Base-by-base conservation (phyloP, 2,113 vertebrate species). In the Oncorhynchus nerka region DNA sequence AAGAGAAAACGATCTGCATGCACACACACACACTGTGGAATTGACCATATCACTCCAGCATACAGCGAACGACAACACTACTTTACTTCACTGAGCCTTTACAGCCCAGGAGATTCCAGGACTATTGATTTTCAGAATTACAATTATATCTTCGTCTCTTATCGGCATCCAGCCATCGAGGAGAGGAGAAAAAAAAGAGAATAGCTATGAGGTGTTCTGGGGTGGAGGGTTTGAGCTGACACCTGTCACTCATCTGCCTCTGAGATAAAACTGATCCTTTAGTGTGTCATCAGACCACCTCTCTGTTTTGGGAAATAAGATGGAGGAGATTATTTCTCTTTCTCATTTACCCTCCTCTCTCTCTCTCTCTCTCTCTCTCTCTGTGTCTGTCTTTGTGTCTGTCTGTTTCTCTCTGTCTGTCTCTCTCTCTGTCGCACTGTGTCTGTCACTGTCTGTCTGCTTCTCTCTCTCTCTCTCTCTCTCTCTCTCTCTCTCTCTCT, bases 61-160 rank as follows among this genome's bases (percentile, higher is more conserved):
- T 79, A 82, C 71, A 26, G 76, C 78, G 74, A 83, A 87, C 82
- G 83, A 86, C 85, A 83, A 80, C 70, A 68, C 84, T 73, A 81
- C 77, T 86, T 91, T 84, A 85, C 81, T 81, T 55, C 76, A 71
- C 78, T 68, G 61, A 76, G 51, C 51, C 51, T 19, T 55, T 51
- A 15, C 49, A 73, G 76, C 80, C 77, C 84, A n/a, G 70, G 65
- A 83, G 89, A 90, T 81, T 79, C 73, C 55, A 62, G 51, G 49
- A 30, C 51, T 82, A 90, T 91, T 82, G 86, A 91, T 91, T 92
- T 86, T 80, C 74, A 84, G 68, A 85, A 81, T 86, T 75, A 79
- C 81, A 83, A 70, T 89, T 86, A 75, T 26, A 77, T 86, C 55
- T 59, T 61, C 13, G 22, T 66, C 69, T 12, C 39, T 1, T 28